These are phyloP conservation scores for Pantherophis alleghaniensis DNA, from an alignment of 2,797 vertebrate species.

Conservation along the genomic window DNA sequence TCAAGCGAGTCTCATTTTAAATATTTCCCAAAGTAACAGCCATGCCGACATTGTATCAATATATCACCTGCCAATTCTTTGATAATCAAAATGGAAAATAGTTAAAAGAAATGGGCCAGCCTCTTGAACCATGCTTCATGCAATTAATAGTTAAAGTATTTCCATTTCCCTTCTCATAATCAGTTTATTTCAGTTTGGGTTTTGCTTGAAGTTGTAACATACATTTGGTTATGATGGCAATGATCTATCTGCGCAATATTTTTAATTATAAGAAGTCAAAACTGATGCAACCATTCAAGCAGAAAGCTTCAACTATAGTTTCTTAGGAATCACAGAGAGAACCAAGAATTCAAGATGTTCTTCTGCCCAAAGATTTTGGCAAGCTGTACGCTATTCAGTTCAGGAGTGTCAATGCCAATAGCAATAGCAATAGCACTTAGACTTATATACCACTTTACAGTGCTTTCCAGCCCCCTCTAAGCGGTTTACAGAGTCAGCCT, in stretches of 20 bases:
- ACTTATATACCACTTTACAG: too few relatives aligned
- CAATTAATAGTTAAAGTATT: neutral
- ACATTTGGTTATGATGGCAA: rapidly evolving
- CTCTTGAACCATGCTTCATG: neutral
- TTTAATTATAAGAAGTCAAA: slow-evolving; percentile 1
- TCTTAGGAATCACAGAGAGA: neutral
- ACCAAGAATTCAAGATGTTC: neutral
- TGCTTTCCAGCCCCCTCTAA: too few relatives aligned
- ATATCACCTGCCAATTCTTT: neutral
- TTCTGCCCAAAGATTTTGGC: too few relatives aligned
- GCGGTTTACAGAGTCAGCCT: too few relatives aligned
- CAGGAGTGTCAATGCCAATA: neutral
- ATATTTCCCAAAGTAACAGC: neutral
- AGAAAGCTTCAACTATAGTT: neutral
- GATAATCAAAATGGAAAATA: neutral
- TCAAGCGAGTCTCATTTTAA: neutral
- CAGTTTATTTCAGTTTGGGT: neutral
- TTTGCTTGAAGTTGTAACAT: neutral
- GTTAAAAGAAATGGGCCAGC: neutral
- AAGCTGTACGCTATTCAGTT: neutral
- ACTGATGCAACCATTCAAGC: neutral
- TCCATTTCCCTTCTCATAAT: slow-evolving; percentile 4
- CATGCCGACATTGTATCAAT: neutral
- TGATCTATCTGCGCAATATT: neutral
- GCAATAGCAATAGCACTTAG: too few relatives aligned